Percentiles rank a stretch among this genome's conserved stretches.
phyloP scores from a whole-genome alignment of 1,140 invertebrate species.

The Aphelinus certus region DNA sequence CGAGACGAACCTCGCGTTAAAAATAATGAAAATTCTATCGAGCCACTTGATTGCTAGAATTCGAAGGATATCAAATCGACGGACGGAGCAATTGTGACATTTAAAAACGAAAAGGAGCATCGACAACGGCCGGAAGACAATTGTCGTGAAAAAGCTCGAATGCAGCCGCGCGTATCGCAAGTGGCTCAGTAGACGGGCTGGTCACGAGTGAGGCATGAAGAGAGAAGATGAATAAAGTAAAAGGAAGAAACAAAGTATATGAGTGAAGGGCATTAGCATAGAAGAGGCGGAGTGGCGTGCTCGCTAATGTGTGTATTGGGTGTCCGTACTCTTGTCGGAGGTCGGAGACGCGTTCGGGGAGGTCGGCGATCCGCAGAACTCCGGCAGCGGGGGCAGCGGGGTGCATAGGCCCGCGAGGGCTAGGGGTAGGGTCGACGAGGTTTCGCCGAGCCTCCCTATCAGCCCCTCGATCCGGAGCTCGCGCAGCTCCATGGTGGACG shows the following conservation, averaged over 20 bases:
- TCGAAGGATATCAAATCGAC: no score
- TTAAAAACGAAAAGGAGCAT: no score
- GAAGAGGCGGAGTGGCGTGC: constrained; percentile 23
- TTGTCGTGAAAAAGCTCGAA: no score
- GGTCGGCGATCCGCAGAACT: constrained; percentile 53
- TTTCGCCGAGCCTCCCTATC: constrained; percentile 52
- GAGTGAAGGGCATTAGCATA: constrained; percentile 21
- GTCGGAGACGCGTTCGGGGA: constrained; percentile 57
- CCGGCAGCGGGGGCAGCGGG: constrained; percentile 52
- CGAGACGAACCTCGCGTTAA: constrained; percentile 4
- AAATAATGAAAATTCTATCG: no score
- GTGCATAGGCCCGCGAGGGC: constrained; percentile 58
- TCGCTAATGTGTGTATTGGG: constrained; percentile 25
- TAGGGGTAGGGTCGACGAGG: constrained; percentile 57
- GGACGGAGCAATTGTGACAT: no score
- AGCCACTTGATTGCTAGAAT: no score
- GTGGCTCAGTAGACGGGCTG: no score
- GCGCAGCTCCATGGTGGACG: constrained; percentile 51
- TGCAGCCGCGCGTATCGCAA: no score
- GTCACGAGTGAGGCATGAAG: not conserved
- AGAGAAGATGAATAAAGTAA: not conserved
- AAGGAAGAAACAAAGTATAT: not conserved
- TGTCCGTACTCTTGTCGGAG: constrained; percentile 58
- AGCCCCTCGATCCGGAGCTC: constrained; percentile 52
- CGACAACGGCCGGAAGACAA: no score